Percentiles rank a stretch among this genome's conserved stretches.
Evolutionary conservation across 2,113 vertebrate species (phyloP).

Genomic region (Tenebrosternarchus preto): DNA sequence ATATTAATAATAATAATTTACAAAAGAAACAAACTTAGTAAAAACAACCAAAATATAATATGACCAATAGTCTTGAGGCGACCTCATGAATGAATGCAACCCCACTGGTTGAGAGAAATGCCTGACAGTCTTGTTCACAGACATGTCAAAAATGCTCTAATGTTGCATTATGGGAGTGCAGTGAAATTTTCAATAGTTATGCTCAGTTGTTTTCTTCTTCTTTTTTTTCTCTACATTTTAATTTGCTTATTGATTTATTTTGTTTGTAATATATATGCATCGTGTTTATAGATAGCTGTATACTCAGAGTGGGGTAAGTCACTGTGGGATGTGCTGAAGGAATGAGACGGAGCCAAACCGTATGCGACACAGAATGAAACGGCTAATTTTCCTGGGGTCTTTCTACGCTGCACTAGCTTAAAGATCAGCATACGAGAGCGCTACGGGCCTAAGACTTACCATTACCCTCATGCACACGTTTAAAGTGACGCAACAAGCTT

Average conservation of each 20-base stretch:
- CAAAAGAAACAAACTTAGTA: constrained; percentile 64
- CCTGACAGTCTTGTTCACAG: constrained; percentile 62
- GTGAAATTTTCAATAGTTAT: constrained; percentile 68
- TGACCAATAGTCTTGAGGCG: constrained; percentile 81
- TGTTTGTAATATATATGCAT: too few relatives aligned
- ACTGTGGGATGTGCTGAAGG: constrained; percentile 62
- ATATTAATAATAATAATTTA: constrained; percentile 64
- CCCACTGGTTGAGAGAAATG: constrained; percentile 67
- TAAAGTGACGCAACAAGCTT: constrained; percentile 83
- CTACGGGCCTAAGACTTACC: constrained; percentile 75
- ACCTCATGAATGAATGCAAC: constrained; percentile 76
- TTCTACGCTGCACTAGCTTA: constrained; percentile 78
- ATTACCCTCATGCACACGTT: constrained; percentile 82
- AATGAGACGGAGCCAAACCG: constrained; percentile 68
- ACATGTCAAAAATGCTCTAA: constrained; percentile 39
- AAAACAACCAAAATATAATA: constrained; percentile 68
- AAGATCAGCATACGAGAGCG: constrained; percentile 77
- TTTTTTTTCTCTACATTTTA: constrained; percentile 30
- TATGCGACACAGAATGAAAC: constrained; percentile 73
- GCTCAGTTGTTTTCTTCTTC: constrained; percentile 58
- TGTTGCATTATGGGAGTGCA: constrained; percentile 41
- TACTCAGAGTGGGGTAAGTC: constrained; percentile 52
- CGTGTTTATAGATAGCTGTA: not conserved
- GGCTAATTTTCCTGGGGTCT: constrained; percentile 70
- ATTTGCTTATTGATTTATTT: too few relatives aligned